These are phyloP conservation scores for Hypsibius dujardini DNA, from an alignment of 1,140 invertebrate genomes.

Conservation along the genomic window DNA sequence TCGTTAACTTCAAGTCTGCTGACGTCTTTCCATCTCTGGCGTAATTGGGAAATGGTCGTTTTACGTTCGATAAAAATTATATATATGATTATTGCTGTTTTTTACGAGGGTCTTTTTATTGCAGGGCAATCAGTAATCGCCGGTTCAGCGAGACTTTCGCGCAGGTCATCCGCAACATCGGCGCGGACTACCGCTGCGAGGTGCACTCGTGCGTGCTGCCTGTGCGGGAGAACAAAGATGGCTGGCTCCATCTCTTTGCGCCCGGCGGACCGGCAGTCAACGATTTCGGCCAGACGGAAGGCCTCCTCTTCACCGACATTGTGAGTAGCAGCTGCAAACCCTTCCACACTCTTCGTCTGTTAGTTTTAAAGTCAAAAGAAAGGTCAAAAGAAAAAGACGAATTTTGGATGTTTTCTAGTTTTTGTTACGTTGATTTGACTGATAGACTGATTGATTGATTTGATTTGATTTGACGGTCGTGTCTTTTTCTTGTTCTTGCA, in stretches of 20 bases:
- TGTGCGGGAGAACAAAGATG: slow-evolving; percentile 52
- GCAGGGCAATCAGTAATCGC: slow-evolving; percentile 42
- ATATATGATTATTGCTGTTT: no score
- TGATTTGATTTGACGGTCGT: slow-evolving; percentile 50
- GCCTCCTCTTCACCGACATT: slow-evolving; percentile 56
- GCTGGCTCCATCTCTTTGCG: slow-evolving; percentile 56
- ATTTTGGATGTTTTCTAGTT: no score
- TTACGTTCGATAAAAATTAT: no score
- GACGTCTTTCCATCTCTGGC: no score
- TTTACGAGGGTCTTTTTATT: slow-evolving; percentile 23
- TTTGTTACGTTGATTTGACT: no score
- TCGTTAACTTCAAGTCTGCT: no score
- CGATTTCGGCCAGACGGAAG: slow-evolving; percentile 45
- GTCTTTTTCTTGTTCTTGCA: slow-evolving; percentile 43
- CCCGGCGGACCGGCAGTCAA: slow-evolving; percentile 43
- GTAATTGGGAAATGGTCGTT: no score
- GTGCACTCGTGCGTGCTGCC: slow-evolving; percentile 57
- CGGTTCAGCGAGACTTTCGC: slow-evolving; percentile 35
- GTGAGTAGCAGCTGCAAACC: slow-evolving; percentile 35
- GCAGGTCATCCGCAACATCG: slow-evolving; percentile 41
- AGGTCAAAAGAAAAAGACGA: no score
- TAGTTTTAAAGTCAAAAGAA: no score
- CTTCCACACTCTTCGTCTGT: no score
- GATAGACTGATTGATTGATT: background rate
- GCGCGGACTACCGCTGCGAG: slow-evolving; percentile 48